A percentile compares a stretch with the other conserved stretches of the same genome.
Evolutionary conservation across 2,888 invertebrate genomes (phyloP).

Genomic region (Tyria jacobaeae): DNA sequence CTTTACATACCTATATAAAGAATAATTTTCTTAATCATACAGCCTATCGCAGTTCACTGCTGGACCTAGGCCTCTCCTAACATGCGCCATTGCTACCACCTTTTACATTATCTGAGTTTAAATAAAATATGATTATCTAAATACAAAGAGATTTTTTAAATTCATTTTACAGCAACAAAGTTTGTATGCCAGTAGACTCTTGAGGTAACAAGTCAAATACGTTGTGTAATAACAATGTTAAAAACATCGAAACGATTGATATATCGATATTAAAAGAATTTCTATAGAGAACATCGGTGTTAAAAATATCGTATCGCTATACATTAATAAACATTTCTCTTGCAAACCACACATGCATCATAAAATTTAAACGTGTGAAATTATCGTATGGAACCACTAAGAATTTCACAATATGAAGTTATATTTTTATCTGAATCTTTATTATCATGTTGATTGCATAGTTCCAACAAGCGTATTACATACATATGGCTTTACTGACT

Average conservation of each 20-base stretch:
- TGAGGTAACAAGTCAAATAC: neutral
- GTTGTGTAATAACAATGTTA: neutral
- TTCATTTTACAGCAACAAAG: too few species aligned
- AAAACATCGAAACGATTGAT: neutral
- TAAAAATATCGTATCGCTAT: neutral
- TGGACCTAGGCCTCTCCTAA: too few species aligned
- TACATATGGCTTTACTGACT: slow-evolving; percentile 2
- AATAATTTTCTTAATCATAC: too few species aligned
- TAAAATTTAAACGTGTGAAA: slow-evolving; percentile 8
- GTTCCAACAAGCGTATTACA: slow-evolving; percentile 16
- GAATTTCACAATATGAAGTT: slow-evolving; percentile 13
- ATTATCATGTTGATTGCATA: slow-evolving; percentile 24
- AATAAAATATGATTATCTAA: too few species aligned
- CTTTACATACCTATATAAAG: too few species aligned
- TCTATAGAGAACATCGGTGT: neutral
- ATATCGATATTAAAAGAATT: too few species aligned
- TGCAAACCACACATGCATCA: neutral
- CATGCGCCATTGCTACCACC: too few species aligned
- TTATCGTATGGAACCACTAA: slow-evolving; percentile 13
- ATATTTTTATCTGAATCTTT: slow-evolving; percentile 22
- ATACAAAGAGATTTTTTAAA: too few species aligned
- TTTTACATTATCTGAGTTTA: too few species aligned
- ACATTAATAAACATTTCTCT: slow-evolving; percentile 2
- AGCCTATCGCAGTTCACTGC: too few species aligned
- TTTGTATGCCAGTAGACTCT: too few species aligned